Evolutionary conservation across 1,140 invertebrate species (phyloP).

Genomic region (Neotoxoptera formosana): DNA sequence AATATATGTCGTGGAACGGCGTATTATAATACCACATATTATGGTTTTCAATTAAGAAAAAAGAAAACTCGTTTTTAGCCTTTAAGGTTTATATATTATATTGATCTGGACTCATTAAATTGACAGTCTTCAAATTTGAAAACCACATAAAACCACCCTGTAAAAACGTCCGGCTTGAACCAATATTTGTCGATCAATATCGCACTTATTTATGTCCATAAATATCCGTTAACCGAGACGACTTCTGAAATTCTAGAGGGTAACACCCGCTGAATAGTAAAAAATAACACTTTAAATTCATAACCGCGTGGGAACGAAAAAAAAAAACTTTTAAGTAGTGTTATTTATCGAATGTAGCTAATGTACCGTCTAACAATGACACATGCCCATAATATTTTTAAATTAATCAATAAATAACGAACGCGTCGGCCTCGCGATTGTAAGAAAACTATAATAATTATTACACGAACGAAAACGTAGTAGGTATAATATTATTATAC

Average conservation of each 20-base stretch:
- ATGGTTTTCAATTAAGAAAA: background rate
- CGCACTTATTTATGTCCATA: background rate
- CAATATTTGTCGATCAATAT: conserved; percentile 24
- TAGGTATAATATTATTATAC: background rate
- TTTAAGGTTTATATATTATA: background rate
- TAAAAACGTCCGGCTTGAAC: conserved; percentile 32
- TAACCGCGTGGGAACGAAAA: background rate
- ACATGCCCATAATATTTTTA: too few species aligned
- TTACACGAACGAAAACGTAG: background rate
- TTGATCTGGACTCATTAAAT: background rate
- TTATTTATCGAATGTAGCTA: background rate
- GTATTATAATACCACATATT: too few species aligned
- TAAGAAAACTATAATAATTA: background rate
- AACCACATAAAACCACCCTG: background rate
- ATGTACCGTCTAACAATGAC: background rate
- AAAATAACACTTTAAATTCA: conserved; percentile 13
- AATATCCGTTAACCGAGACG: conserved; percentile 32
- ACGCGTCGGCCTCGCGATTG: background rate
- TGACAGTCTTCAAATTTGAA: conserved; percentile 10
- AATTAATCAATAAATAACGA: background rate
- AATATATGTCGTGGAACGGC: background rate
- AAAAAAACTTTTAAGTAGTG: background rate
- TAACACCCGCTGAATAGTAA: background rate
- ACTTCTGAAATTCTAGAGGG: background rate
- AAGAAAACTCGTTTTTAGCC: background rate